phyloP scores from a whole-genome alignment of 2,888 invertebrate species.

The Phengaris arion region DNA sequence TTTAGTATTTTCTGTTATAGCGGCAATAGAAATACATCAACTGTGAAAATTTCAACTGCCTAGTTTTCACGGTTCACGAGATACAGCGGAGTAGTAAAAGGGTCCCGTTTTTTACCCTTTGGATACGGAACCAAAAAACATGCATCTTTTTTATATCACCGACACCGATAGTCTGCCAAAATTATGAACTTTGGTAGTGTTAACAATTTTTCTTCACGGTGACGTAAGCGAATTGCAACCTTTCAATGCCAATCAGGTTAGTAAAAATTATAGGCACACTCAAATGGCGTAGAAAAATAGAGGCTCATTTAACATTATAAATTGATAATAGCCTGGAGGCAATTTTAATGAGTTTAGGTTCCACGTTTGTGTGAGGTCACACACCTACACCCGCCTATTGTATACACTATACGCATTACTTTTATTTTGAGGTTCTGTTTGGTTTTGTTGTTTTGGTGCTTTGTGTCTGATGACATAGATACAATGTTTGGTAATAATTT shows the following conservation, averaged over 20 bases:
- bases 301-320: conserved; percentile 25
- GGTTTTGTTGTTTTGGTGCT: not conserved
- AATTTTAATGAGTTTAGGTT: conserved; percentile 24
- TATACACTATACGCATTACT: not conserved
- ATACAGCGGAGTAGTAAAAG: too few species aligned
- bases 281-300: conserved; percentile 25
- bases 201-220: not conserved
- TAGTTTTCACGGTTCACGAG: too few species aligned
- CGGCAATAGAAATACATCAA: too few species aligned
- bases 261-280: conserved; percentile 27
- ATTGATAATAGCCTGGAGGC: conserved; percentile 21
- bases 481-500: too few species aligned
- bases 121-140: not conserved
- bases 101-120: too few species aligned
- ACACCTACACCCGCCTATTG: not conserved
- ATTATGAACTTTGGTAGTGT: conserved; percentile 6
- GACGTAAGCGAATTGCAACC: conserved; percentile 22
- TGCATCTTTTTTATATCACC: not conserved
- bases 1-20: too few species aligned
- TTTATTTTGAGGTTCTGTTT: conserved; percentile 6
- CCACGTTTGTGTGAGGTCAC: conserved; percentile 22
- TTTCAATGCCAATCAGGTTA: conserved; percentile 24
- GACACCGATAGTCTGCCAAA: not conserved
- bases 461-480: not conserved
- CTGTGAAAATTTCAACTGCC: too few species aligned